A percentile compares a stretch with the other conserved stretches of the same genome.
Evolutionary conservation across 2,797 vertebrate genomes (phyloP).

Genomic region (Hephaestus fuliginosus): DNA sequence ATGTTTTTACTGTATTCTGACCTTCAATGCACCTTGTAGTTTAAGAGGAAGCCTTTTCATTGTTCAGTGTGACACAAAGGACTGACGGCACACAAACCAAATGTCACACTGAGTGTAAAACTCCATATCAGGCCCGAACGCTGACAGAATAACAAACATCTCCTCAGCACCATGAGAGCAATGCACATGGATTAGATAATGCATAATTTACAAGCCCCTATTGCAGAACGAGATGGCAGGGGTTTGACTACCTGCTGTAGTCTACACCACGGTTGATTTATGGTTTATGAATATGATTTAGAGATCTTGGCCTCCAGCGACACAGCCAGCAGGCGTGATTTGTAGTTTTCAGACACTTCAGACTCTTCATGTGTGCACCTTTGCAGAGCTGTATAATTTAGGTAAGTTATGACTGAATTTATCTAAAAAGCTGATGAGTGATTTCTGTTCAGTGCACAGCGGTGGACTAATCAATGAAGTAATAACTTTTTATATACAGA

Average conservation of each 20-base stretch:
- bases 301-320: constrained; percentile 40
- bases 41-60: constrained; percentile 27
- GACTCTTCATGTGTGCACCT: not conserved
- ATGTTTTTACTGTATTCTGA: not conserved
- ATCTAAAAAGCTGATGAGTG: not conserved
- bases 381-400: not conserved
- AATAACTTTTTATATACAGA: not conserved
- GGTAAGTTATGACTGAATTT: not conserved
- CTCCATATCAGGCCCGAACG: constrained; percentile 35
- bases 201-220: constrained; percentile 69
- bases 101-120: constrained; percentile 46
- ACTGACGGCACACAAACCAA: constrained; percentile 44
- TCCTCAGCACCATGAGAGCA: constrained; percentile 40
- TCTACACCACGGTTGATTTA: constrained; percentile 61
- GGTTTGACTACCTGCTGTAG: constrained; percentile 41
- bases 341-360: not conserved
- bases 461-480: not conserved
- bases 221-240: constrained; percentile 44
- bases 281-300: constrained; percentile 61
- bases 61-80: constrained; percentile 32
- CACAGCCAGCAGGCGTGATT: not conserved
- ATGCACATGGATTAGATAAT: constrained; percentile 62
- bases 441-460: not conserved
- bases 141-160: constrained; percentile 71
- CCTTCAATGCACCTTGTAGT: not conserved